A percentile compares a stretch with the other conserved stretches of the same genome.
Evolutionary conservation across 2,113 vertebrate genomes (phyloP).

Genomic region (Cyanistes caeruleus): DNA sequence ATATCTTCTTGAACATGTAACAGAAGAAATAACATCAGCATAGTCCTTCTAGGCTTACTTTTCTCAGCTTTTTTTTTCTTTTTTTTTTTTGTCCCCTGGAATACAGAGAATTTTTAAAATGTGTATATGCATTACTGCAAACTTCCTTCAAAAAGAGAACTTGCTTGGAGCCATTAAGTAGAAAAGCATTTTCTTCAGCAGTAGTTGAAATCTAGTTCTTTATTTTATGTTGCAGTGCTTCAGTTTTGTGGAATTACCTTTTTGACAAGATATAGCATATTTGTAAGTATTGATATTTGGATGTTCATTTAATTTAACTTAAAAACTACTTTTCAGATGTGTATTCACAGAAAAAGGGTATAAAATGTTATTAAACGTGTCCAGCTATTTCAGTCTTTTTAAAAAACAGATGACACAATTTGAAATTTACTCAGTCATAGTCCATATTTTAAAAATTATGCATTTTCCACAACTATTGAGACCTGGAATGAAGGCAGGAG

Average conservation of each 20-base stretch:
- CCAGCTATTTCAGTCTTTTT: neutral
- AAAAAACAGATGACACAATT: neutral
- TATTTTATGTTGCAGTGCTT: neutral
- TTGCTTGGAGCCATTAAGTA: neutral
- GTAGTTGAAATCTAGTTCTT: neutral
- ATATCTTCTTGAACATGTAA: neutral
- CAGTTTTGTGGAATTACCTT: neutral
- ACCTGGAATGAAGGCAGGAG: neutral
- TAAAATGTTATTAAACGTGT: neutral
- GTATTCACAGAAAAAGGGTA: neutral
- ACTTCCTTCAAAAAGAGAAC: neutral
- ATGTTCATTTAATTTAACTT: neutral
- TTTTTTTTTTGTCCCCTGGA: neutral
- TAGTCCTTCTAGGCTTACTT: neutral
- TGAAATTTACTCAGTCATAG: neutral
- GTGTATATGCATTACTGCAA: neutral
- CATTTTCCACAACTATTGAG: neutral
- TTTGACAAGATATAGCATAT: neutral
- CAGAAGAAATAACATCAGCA: neutral
- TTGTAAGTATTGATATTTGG: neutral
- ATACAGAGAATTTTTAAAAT: neutral
- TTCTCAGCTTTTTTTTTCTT: neutral
- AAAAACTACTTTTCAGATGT: neutral
- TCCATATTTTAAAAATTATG: neutral
- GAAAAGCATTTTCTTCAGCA: neutral